Evolutionary conservation across 2,113 vertebrate genomes (phyloP).

Genomic region (Lethenteron camtschaticum): DNA sequence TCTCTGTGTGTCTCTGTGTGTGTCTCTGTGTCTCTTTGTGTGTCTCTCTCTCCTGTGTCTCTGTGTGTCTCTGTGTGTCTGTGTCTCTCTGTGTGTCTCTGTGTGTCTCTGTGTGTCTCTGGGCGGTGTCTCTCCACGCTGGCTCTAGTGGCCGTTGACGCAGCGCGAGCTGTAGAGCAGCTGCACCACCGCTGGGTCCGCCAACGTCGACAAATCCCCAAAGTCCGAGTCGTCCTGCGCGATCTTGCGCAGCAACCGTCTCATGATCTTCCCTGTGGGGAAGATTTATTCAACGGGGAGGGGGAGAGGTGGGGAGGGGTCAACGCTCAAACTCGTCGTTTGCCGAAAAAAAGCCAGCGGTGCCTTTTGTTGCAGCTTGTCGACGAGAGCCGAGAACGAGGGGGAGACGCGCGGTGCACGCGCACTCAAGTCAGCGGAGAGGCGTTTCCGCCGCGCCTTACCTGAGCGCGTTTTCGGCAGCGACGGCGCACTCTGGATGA

Average conservation of each 20-base stretch:
- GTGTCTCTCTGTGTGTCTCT: no score
- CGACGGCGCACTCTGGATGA: slow-evolving; percentile 71
- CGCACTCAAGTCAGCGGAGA: neutral
- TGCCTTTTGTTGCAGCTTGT: no score
- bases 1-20: no score
- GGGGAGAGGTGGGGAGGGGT: neutral
- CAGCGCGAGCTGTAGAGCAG: slow-evolving; percentile 61
- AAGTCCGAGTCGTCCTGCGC: slow-evolving; percentile 60
- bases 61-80: no score
- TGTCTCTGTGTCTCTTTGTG: no score
- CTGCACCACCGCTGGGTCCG: slow-evolving; percentile 47
- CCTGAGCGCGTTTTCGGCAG: slow-evolving; percentile 94
- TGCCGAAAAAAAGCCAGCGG: neutral
- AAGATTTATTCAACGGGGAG: neutral
- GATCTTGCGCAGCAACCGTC: slow-evolving; percentile 62
- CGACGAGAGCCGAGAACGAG: neutral
- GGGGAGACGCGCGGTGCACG: neutral
- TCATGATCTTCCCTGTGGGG: slow-evolving; percentile 69
- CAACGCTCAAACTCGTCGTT: neutral
- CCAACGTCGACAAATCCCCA: slow-evolving; percentile 67
- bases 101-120: no score
- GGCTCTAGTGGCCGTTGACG: slow-evolving; percentile 4
- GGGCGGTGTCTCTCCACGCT: no score
- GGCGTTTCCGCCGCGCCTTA: slow-evolving; percentile 15
- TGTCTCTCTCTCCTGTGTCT: no score